These are phyloP conservation scores for Blera fallax DNA, from an alignment of 2,888 invertebrate genomes.

Conservation along the genomic window DNA sequence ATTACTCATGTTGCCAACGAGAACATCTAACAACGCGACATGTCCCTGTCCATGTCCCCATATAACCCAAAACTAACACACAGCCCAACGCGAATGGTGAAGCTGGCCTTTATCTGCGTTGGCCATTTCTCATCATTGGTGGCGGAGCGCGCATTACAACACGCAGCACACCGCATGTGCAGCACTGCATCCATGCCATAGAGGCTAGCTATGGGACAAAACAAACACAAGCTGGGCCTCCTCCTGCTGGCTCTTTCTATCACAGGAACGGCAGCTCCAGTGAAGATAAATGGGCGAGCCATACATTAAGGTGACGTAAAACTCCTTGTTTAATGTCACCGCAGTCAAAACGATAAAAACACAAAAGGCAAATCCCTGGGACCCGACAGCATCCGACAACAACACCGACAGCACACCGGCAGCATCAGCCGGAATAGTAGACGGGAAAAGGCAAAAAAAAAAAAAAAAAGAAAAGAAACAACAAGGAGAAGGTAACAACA, in stretches of 20 bases:
- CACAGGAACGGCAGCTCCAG: conserved; percentile 41
- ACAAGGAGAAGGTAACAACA: conserved; percentile 62
- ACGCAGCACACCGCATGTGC: conserved; percentile 40
- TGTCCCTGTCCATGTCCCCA: conserved; percentile 61
- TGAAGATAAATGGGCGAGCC: conserved; percentile 71
- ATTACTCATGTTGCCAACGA: conserved; percentile 72
- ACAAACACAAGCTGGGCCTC: conserved; percentile 56
- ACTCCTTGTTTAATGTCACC: conserved; percentile 73
- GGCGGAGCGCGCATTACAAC: conserved; percentile 65
- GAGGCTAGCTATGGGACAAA: conserved; percentile 31
- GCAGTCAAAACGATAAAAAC: conserved; percentile 72
- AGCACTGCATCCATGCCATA: background rate
- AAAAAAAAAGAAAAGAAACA: conserved; percentile 27
- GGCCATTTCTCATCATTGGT: conserved; percentile 72
- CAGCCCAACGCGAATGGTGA: conserved; percentile 12
- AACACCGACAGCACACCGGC: conserved; percentile 57
- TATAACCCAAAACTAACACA: conserved; percentile 69
- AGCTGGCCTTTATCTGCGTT: conserved; percentile 57
- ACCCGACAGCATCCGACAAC: conserved; percentile 73
- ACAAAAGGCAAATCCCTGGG: conserved; percentile 71
- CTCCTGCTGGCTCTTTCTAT: conserved; percentile 67
- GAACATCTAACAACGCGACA: conserved; percentile 70
- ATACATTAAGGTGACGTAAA: conserved; percentile 73
- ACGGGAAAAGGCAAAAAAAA: conserved; percentile 30
- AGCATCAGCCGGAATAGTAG: conserved; percentile 16